A percentile compares a stretch with the other conserved stretches of the same genome.
These are phyloP conservation scores for Leptodactylus fuscus DNA, from an alignment of 2,113 vertebrate species.

Conservation along the genomic window DNA sequence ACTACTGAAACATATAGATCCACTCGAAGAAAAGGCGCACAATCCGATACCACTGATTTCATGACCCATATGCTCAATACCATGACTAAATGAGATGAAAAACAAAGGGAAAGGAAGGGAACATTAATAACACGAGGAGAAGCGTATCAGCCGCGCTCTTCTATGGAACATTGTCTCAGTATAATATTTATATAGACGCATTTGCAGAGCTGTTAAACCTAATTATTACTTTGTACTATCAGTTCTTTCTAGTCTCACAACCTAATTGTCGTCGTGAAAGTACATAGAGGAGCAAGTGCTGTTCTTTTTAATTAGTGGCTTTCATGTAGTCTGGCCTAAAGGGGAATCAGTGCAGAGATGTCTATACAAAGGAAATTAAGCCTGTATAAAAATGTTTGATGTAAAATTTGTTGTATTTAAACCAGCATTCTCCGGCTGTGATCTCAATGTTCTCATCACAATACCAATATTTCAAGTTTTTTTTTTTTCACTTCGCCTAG, in stretches of 20 bases:
- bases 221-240: constrained; percentile 50
- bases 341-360: constrained; percentile 12
- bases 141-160: background rate
- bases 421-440: background rate
- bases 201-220: constrained; percentile 30
- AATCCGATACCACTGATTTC: background rate
- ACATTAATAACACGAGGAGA: constrained; percentile 5
- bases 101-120: background rate
- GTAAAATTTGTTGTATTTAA: constrained; percentile 22
- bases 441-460: background rate
- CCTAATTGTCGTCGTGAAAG: constrained; percentile 29
- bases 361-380: constrained; percentile 23
- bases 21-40: background rate
- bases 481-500: background rate
- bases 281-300: constrained; percentile 32
- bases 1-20: background rate
- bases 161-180: constrained; percentile 15
- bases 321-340: constrained; percentile 27
- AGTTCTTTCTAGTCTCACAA: constrained; percentile 15
- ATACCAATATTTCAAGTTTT: constrained; percentile 2
- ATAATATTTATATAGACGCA: constrained; percentile 24
- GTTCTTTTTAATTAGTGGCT: constrained; percentile 32
- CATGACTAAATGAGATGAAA: background rate
- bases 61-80: background rate
- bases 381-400: constrained; percentile 8